Conservation (phyloP, 2,113 vertebrate species). For the Gyps fulvus region DNA sequence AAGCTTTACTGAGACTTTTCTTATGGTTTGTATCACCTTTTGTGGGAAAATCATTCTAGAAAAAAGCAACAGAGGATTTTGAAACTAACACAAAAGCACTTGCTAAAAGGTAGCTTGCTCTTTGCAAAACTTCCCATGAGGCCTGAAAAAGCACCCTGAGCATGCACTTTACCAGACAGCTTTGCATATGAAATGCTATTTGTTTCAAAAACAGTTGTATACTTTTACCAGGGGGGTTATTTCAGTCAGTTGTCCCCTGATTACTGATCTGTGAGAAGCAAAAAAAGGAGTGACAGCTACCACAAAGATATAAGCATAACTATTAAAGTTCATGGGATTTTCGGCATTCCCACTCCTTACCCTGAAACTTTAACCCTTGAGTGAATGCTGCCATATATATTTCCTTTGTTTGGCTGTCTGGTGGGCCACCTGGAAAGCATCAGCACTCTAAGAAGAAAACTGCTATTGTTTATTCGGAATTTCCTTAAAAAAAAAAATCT, state of each 20-base stretch:
- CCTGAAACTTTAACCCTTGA: neutral
- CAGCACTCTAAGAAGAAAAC: neutral
- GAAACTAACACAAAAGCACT: neutral
- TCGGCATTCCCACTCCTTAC: neutral
- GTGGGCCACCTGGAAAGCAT: constrained; percentile 10
- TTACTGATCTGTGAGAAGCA: neutral
- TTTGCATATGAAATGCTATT: constrained; percentile 18
- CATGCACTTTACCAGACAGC: neutral
- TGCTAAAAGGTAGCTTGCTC: neutral
- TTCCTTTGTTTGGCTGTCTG: neutral
- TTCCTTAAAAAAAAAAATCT: neutral
- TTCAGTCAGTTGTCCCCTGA: neutral
- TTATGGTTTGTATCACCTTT: neutral
- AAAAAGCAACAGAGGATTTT: neutral
- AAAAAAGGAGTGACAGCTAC: neutral
- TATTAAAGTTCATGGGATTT: neutral
- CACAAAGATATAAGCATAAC: neutral
- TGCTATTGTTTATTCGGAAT: neutral
- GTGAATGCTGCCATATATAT: neutral
- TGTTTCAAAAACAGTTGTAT: neutral
- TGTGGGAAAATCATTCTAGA: neutral
- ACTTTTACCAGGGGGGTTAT: constrained; percentile 6
- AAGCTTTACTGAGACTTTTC: neutral
- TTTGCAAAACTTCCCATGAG: neutral
- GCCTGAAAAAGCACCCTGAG: constrained; percentile 14